These are phyloP conservation scores for Conchocele bisecta DNA, from an alignment of 2,888 invertebrate genomes.

Conservation along the genomic window DNA sequence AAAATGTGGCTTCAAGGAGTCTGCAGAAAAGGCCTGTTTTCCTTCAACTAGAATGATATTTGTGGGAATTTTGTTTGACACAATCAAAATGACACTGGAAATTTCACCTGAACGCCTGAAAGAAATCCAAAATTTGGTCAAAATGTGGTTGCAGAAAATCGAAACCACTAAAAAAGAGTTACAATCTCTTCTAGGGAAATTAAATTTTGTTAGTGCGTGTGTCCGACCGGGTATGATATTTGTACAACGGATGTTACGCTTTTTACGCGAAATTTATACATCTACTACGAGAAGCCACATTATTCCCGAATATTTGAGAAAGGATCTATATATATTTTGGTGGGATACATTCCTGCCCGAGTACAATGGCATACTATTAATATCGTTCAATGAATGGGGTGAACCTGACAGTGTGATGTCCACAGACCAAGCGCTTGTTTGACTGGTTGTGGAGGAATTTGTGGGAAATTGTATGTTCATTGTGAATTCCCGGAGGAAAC, in stretches of 20 bases:
- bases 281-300: not conserved
- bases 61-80: conserved; percentile 1
- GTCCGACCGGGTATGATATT: not conserved
- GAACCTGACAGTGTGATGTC: not conserved
- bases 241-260: not conserved
- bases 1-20: conserved; percentile 9
- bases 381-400: not conserved
- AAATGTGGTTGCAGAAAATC: not conserved
- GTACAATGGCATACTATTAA: not conserved
- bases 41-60: conserved; percentile 13
- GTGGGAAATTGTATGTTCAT: not conserved
- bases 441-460: not conserved
- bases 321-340: not conserved
- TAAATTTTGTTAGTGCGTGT: not conserved
- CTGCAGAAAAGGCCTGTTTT: not conserved
- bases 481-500: not conserved
- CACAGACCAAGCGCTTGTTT: not conserved
- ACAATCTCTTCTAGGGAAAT: conserved; percentile 2
- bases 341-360: not conserved
- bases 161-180: not conserved
- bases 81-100: not conserved
- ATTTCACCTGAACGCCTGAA: not conserved
- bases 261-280: not conserved
- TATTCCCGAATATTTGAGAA: not conserved
- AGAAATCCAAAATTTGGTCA: not conserved